Evolutionary conservation across 1,140 invertebrate species (phyloP).

Genomic region (Saxidomus purpurata): DNA sequence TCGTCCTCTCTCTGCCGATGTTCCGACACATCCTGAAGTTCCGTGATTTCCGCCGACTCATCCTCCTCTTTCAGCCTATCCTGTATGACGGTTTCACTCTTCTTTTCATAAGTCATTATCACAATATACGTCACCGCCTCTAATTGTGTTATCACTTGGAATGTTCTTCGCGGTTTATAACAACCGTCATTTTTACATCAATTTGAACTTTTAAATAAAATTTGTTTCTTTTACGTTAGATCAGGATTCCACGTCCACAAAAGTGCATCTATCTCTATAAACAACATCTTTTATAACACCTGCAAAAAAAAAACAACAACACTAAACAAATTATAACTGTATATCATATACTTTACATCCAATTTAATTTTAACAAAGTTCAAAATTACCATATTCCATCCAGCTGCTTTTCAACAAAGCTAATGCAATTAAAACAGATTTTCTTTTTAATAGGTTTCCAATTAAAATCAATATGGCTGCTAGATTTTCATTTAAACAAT

Average conservation of each 20-base stretch:
- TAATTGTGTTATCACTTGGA: neutral
- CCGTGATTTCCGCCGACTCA: neutral
- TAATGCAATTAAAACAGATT: neutral
- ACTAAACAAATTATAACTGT: too few species aligned
- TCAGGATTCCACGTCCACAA: constrained; percentile 25
- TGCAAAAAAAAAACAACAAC: constrained; percentile 31
- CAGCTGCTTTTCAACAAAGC: neutral
- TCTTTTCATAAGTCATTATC: constrained; percentile 8
- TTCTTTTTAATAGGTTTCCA: neutral
- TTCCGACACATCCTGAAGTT: neutral
- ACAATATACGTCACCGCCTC: neutral
- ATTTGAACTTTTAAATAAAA: too few species aligned
- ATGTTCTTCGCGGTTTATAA: neutral
- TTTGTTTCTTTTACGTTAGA: neutral
- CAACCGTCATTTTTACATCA: neutral
- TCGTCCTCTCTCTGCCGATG: constrained; percentile 1
- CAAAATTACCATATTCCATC: neutral
- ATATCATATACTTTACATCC: too few species aligned
- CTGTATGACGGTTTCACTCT: neutral
- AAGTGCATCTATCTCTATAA: neutral
- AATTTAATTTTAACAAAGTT: too few species aligned
- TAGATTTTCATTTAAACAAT: neutral
- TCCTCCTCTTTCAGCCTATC: neutral
- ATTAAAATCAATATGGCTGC: neutral
- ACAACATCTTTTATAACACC: constrained; percentile 17